These are phyloP conservation scores for Caenorhabditis angaria DNA, from an alignment of 2,888 invertebrate species.

Conservation along the genomic window DNA sequence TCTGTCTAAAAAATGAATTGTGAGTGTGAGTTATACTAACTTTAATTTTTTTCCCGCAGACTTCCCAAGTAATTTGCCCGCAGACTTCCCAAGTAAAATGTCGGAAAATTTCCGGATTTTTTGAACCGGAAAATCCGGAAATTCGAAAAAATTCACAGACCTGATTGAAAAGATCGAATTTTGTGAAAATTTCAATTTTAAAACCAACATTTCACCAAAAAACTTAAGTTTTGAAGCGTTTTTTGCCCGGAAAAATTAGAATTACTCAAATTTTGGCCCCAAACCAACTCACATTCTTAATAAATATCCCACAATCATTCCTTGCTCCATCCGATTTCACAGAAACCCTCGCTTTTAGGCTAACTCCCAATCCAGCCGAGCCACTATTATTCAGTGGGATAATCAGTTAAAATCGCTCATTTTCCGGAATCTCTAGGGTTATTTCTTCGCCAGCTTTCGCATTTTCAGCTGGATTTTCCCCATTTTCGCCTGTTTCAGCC, in stretches of 20 bases:
- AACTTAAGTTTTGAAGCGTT: not conserved
- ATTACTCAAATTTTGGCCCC: no score
- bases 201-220: not conserved
- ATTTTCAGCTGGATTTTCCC: conserved; percentile 3
- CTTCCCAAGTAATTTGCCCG: no score
- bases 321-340: conserved; percentile 60
- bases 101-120: no score
- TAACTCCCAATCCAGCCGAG: conserved; percentile 90
- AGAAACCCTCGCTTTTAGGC: conserved; percentile 84
- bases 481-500: conserved; percentile 77
- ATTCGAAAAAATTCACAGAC: no score
- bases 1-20: no score
- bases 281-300: conserved; percentile 78
- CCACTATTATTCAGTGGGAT: conserved; percentile 96
- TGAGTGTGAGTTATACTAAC: no score
- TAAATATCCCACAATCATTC: conserved; percentile 91
- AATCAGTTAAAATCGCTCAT: conserved; percentile 80
- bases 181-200: not conserved
- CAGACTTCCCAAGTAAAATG: no score
- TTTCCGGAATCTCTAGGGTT: not conserved
- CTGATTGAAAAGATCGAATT: no score
- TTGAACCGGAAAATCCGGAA: no score
- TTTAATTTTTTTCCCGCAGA: no score
- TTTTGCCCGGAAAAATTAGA: no score
- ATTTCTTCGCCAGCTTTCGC: conserved; percentile 7